Base-by-base conservation (phyloP, 2,113 vertebrate genomes). In the Cinclus mexicanus region DNA sequence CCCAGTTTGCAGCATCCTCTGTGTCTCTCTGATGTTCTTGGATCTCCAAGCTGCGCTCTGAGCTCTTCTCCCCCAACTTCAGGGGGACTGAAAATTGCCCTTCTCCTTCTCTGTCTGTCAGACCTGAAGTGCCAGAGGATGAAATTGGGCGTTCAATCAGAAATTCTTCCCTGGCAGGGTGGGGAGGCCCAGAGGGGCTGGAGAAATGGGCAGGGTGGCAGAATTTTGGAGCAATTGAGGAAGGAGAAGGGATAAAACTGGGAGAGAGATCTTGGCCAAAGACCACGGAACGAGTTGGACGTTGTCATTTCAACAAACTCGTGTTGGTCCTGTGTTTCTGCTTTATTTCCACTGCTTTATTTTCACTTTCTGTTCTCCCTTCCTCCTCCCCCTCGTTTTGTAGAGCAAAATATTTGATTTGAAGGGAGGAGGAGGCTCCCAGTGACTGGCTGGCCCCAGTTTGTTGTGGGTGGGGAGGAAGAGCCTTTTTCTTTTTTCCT, bases 241-340 rank as follows among this genome's bases (percentile, higher is more conserved):
- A 14, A 37, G 14, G 33, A 9, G 12, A 76, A 37, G 44, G 50
- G 10, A 18, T 11, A 1, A 57, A 4, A 3, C 11, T 6, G 26
- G 33, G 4, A 21, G 4, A n/a, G 14, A 6, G 6, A 1, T 6
- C 31, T 1, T 4, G 67, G 9, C 22, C 44, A 1, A 19, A 4
- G 21, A 7, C 5, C 24, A 0, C 2, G 1, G 0, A 1, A 1
- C 0, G 14, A 1, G 1, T 10, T 0, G 33, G 6, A 2, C 0
- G 9, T 15, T 0, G 21, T 1, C 0, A 42, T 19, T 37, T 11
- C 42, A 3, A 2, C 20, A 5, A 4, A 2, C 14, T 12, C 0
- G 3, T 1, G 35, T 4, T 11, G 44, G 0, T 18, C 33, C 29
- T 9, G 0, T 3, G 8, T 7, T 26, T 6, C 14, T 47, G 2